Evolutionary conservation across 1,140 invertebrate genomes (phyloP).

Genomic region (Hyles vespertilio): DNA sequence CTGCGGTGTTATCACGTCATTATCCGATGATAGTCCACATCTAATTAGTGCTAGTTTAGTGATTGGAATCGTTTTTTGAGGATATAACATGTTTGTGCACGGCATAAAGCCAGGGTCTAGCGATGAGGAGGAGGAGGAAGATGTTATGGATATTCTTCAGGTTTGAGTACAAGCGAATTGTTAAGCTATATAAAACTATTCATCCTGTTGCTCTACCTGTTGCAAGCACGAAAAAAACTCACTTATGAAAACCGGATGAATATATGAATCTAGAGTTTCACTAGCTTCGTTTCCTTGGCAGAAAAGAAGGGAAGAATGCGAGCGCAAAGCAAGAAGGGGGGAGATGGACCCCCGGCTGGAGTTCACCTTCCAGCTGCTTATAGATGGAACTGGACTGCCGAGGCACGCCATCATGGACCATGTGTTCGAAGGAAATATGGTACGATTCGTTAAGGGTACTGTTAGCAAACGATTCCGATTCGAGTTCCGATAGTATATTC

Average conservation of each 20-base stretch:
- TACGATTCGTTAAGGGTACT: slow-evolving; percentile 32
- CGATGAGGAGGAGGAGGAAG: slow-evolving; percentile 65
- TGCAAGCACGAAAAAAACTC: background rate
- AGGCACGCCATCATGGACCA: slow-evolving; percentile 91
- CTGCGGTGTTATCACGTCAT: too few relatives aligned
- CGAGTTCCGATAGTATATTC: too few relatives aligned
- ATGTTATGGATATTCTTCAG: slow-evolving; percentile 68
- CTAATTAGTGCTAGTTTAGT: too few relatives aligned
- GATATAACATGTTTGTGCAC: slow-evolving; percentile 53
- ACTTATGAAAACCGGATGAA: too few relatives aligned
- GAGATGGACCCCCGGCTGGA: slow-evolving; percentile 93
- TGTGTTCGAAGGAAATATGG: slow-evolving; percentile 92
- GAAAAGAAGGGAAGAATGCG: slow-evolving; percentile 92
- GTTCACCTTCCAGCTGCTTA: slow-evolving; percentile 90
- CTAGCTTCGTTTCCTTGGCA: slow-evolving; percentile 37
- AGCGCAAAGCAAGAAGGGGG: slow-evolving; percentile 88
- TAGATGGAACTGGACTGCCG: slow-evolving; percentile 86
- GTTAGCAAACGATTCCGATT: too few relatives aligned
- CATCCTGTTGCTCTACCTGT: background rate
- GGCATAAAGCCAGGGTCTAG: slow-evolving; percentile 56
- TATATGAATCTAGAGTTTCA: too few relatives aligned
- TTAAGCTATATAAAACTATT: background rate
- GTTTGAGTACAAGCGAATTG: slow-evolving; percentile 20
- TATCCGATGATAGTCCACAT: too few relatives aligned
- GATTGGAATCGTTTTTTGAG: too few relatives aligned